A percentile compares a stretch with the other conserved stretches of the same genome.
Evolutionary conservation across 2,888 invertebrate genomes (phyloP).

Genomic region (Linnaemya vulpina): DNA sequence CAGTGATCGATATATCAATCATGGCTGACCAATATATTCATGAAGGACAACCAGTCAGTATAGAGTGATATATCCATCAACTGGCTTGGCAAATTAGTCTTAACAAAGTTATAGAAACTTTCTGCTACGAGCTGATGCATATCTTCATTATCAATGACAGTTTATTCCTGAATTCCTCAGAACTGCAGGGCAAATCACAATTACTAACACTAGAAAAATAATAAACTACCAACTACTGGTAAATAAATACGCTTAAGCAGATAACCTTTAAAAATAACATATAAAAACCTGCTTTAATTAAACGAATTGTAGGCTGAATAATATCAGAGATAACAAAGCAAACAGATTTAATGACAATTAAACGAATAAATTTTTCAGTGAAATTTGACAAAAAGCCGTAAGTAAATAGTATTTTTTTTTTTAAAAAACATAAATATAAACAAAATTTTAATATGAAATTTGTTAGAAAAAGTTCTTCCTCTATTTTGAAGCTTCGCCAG

Average conservation of each 20-base stretch:
- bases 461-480: too few species aligned
- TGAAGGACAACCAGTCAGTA: too few species aligned
- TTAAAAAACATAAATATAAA: too few species aligned
- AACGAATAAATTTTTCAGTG: neutral
- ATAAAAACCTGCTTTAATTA: neutral
- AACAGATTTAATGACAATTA: neutral
- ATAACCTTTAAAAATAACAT: neutral
- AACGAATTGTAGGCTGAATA: neutral
- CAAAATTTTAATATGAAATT: neutral
- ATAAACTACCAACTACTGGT: neutral
- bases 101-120: too few species aligned
- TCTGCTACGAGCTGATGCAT: too few species aligned
- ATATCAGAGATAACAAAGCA: neutral
- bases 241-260: neutral
- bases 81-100: too few species aligned
- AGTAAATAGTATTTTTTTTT: neutral
- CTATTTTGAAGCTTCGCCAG: too few species aligned
- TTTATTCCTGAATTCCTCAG: neutral
- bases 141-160: too few species aligned
- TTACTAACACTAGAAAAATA: neutral
- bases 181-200: neutral
- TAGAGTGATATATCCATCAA: too few species aligned
- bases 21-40: too few species aligned
- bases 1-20: too few species aligned
- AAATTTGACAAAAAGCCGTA: neutral